These are phyloP conservation scores for Caretta caretta DNA, from an alignment of 2,113 vertebrate species.

Conservation along the genomic window DNA sequence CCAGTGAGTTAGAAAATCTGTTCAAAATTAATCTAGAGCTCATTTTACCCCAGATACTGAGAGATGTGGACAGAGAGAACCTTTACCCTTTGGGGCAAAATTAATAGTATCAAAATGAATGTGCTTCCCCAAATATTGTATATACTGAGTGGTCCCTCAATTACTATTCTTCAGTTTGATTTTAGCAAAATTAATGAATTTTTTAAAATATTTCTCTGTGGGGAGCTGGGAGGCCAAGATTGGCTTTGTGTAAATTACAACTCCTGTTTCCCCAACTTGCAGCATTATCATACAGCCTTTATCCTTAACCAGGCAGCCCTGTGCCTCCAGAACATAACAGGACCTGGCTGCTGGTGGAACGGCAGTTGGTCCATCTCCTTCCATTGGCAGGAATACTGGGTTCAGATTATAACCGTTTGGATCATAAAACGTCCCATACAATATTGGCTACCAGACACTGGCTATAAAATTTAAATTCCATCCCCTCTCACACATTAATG, in stretches of 20 bases:
- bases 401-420: background rate
- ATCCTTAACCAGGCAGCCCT: background rate
- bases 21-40: too few relatives aligned
- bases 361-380: background rate
- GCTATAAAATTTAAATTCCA: background rate
- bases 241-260: background rate
- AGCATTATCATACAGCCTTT: background rate
- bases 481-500: background rate
- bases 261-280: background rate
- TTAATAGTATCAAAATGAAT: background rate
- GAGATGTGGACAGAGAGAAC: background rate
- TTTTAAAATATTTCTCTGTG: background rate
- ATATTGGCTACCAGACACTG: background rate
- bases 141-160: background rate
- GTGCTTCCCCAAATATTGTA: background rate
- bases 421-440: background rate
- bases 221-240: background rate
- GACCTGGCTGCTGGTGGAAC: background rate
- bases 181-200: background rate
- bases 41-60: background rate
- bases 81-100: background rate
- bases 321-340: background rate
- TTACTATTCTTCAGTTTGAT: background rate
- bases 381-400: background rate
- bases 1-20: background rate